Conservation (phyloP, 2,888 invertebrate species). For the Protonemura montana region DNA sequence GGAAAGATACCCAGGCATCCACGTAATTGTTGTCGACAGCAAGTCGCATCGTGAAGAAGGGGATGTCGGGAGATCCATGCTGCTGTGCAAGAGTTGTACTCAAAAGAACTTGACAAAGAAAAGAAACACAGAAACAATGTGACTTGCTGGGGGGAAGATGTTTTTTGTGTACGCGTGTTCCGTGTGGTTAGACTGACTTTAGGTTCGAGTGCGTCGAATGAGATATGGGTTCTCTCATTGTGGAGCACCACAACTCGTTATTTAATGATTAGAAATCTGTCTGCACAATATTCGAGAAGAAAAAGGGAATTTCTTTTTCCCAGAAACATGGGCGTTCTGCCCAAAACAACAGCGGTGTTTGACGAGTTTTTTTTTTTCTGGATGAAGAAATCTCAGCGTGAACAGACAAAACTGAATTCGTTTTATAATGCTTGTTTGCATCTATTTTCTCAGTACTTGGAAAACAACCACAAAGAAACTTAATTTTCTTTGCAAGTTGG, state of each 20-base stretch:
- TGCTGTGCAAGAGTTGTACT: not conserved
- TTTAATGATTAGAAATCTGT: not conserved
- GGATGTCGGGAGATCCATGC: slow-evolving; percentile 14
- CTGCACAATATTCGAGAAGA: not conserved
- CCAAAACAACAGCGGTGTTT: not conserved
- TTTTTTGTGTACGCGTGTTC: not conserved
- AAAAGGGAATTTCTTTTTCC: not conserved
- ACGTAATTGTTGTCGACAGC: slow-evolving; percentile 41
- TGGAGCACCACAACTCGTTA: not conserved
- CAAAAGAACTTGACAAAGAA: slow-evolving; percentile 33
- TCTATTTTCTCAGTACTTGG: not conserved
- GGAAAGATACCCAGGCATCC: slow-evolving; percentile 16
- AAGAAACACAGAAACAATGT: slow-evolving; percentile 29
- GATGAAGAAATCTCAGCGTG: not conserved
- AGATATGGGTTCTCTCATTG: not conserved
- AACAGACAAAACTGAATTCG: not conserved
- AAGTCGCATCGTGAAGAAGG: not conserved
- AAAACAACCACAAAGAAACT: not conserved
- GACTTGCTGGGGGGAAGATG: too few species aligned
- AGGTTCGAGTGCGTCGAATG: not conserved
- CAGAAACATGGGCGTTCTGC: not conserved
- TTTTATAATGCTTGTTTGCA: not conserved
- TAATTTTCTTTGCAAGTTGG: not conserved
- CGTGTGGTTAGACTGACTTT: not conserved
- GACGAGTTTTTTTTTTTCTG: not conserved